phyloP scores from a whole-genome alignment of 2,888 invertebrate species.

The Drosophila sordidula region DNA sequence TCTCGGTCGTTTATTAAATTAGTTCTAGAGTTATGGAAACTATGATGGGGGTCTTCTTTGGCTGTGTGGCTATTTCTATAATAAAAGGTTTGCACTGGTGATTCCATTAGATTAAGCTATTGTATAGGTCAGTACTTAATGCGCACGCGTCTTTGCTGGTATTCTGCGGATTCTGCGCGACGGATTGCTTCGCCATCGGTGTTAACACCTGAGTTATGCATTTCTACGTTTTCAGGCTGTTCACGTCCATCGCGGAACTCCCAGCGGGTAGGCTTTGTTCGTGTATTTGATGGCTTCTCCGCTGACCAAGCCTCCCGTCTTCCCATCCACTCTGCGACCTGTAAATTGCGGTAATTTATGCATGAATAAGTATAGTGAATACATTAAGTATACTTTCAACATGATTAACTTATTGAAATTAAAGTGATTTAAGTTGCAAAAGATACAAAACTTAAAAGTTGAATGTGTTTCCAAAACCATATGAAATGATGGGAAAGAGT shows the following conservation, averaged over 20 bases:
- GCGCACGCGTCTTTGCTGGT: conserved; percentile 83
- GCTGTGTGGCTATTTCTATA: conserved; percentile 82
- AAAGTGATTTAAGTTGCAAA: not conserved
- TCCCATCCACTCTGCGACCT: conserved; percentile 89
- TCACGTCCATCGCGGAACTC: conserved; percentile 89
- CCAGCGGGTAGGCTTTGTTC: conserved; percentile 90
- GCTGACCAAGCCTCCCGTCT: conserved; percentile 95
- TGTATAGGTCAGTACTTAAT: conserved; percentile 72
- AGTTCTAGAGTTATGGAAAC: conserved; percentile 85
- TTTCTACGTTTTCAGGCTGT: conserved; percentile 85
- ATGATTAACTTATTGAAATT: too few relatives aligned
- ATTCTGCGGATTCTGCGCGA: conserved; percentile 82
- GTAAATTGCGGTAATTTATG: conserved; percentile 12
- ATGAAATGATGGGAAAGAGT: conserved; percentile 18
- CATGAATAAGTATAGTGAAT: not conserved
- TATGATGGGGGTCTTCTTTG: conserved; percentile 84
- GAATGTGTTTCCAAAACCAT: conserved; percentile 28
- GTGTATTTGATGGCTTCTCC: conserved; percentile 88
- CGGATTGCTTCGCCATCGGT: conserved; percentile 62
- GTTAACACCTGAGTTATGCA: conserved; percentile 55
- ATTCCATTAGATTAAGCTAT: not conserved
- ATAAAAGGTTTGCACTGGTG: not conserved
- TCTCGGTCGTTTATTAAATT: conserved; percentile 85
- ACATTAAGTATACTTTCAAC: not conserved
- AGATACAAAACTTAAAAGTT: not conserved